Evolutionary conservation across 2,797 vertebrate species (phyloP).

Genomic region (Myotis vivesi): DNA sequence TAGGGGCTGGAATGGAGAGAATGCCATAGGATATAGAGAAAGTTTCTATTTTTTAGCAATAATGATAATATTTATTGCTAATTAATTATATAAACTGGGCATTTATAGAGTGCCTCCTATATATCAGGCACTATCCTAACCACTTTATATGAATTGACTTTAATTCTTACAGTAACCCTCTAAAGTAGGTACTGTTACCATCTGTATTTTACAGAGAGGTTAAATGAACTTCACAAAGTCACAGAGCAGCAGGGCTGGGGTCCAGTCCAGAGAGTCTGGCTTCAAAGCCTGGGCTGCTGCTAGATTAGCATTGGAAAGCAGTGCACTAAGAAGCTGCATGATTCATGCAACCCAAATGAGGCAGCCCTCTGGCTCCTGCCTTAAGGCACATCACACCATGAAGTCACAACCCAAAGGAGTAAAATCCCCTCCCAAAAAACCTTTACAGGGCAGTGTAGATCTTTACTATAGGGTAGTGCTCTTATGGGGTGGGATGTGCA

Average conservation of each 20-base stretch:
- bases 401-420: neutral
- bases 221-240: neutral
- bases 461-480: neutral
- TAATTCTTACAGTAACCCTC: neutral
- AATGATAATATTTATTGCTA: conserved; percentile 27
- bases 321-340: neutral
- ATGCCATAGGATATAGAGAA: neutral
- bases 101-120: neutral
- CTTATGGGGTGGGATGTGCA: neutral
- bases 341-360: neutral
- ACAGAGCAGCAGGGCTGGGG: neutral
- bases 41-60: conserved; percentile 23
- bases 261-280: neutral
- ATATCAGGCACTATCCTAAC: neutral
- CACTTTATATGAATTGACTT: conserved; percentile 22
- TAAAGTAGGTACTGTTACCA: neutral
- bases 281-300: neutral
- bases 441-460: neutral
- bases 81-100: conserved; percentile 30
- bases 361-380: neutral
- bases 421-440: neutral
- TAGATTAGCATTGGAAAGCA: neutral
- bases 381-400: neutral
- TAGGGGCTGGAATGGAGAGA: neutral
- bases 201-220: neutral